Percentiles rank a stretch among this genome's conserved stretches.
phyloP scores from a whole-genome alignment of 2,888 invertebrate genomes.

The Papilio elwesi region DNA sequence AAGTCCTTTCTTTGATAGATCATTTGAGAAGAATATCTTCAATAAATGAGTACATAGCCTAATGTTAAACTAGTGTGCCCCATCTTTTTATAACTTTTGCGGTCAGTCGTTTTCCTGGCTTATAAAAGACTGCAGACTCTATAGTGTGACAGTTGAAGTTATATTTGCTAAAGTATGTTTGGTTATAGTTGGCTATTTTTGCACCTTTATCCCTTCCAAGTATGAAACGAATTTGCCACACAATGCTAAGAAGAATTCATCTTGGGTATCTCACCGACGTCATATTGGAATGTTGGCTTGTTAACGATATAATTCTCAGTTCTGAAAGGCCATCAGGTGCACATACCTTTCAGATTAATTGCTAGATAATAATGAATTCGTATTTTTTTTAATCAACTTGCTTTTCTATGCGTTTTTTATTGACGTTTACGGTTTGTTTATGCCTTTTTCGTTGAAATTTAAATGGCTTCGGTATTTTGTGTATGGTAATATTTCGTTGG shows the following conservation, averaged over 20 bases:
- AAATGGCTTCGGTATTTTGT: not conserved
- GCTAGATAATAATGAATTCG: conserved; percentile 6
- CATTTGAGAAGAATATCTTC: too few relatives aligned
- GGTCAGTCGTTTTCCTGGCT: too few relatives aligned
- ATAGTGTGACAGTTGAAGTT: too few relatives aligned
- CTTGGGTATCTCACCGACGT: not conserved
- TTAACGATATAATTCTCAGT: conserved; percentile 5
- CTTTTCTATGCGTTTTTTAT: not conserved
- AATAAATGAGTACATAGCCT: too few relatives aligned
- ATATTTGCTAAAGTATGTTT: too few relatives aligned
- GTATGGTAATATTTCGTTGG: not conserved
- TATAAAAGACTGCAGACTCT: too few relatives aligned
- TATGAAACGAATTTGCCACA: not conserved
- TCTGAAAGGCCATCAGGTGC: not conserved
- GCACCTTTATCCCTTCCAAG: not conserved
- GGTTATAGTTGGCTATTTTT: not conserved
- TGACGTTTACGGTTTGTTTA: not conserved
- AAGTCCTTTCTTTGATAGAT: too few relatives aligned
- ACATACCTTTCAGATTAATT: conserved; percentile 15
- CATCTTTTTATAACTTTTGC: too few relatives aligned
- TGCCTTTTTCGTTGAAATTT: not conserved
- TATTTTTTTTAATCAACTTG: not conserved
- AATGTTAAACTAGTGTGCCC: too few relatives aligned
- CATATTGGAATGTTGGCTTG: not conserved
- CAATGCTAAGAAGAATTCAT: not conserved